Evolutionary conservation across 2,888 invertebrate species (phyloP).

Genomic region (Helicoverpa assulta): DNA sequence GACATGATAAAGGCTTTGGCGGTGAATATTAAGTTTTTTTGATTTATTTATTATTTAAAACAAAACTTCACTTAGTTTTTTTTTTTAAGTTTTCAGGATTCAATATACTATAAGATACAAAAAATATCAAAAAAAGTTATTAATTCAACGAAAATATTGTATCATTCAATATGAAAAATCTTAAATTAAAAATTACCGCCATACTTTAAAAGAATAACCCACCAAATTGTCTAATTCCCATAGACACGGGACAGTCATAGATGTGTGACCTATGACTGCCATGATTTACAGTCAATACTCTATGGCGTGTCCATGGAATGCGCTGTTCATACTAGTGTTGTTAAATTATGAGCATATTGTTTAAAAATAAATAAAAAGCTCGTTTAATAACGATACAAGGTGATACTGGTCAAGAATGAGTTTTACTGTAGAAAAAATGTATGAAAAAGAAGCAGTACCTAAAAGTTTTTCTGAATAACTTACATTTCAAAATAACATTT

Average conservation of each 20-base stretch:
- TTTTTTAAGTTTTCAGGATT: too few relatives aligned
- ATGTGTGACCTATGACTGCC: conserved; percentile 80
- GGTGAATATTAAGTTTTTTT: too few relatives aligned
- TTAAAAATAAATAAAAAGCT: conserved; percentile 17
- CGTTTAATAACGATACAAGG: background rate
- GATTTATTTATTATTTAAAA: too few relatives aligned
- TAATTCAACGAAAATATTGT: background rate
- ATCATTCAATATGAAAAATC: background rate
- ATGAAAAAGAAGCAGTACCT: too few relatives aligned
- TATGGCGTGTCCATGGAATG: conserved; percentile 64
- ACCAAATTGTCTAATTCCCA: conserved; percentile 55
- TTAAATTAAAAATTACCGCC: background rate
- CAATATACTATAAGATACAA: too few relatives aligned
- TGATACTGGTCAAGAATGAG: background rate
- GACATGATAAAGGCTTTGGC: too few relatives aligned
- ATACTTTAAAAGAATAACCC: conserved; percentile 61
- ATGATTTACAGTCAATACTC: conserved; percentile 80
- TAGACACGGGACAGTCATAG: conserved; percentile 61
- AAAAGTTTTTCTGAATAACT: too few relatives aligned
- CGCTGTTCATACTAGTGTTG: conserved; percentile 32
- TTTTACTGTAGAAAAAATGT: too few relatives aligned
- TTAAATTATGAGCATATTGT: conserved; percentile 5
- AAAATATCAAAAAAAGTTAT: too few relatives aligned
- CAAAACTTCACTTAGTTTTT: too few relatives aligned
- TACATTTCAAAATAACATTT: too few relatives aligned